Percentiles rank a stretch among this genome's conserved stretches.
Evolutionary conservation across 2,888 invertebrate species (phyloP).

Genomic region (Axea sp.): DNA sequence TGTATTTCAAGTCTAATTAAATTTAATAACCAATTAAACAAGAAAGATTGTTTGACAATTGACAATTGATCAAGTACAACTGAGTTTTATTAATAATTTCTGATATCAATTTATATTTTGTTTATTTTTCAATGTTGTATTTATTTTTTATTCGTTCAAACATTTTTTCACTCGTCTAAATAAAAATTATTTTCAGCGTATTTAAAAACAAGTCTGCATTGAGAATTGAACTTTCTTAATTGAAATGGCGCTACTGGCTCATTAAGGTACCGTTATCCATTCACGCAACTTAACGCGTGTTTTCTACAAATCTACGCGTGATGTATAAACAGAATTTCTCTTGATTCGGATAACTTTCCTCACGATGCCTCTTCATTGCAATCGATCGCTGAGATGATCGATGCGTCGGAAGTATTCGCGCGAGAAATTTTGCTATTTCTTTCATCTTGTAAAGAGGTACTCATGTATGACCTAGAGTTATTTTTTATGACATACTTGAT

Average conservation of each 20-base stretch:
- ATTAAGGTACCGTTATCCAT: slow-evolving; percentile 50
- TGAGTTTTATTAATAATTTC: too few species aligned
- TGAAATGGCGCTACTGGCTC: slow-evolving; percentile 38
- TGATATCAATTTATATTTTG: too few species aligned
- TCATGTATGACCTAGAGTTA: slow-evolving; percentile 41
- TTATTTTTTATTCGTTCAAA: too few species aligned
- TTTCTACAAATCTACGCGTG: slow-evolving; percentile 45
- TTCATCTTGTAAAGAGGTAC: slow-evolving; percentile 39
- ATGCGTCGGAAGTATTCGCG: slow-evolving; percentile 54
- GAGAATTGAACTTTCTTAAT: slow-evolving; percentile 46
- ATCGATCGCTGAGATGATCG: slow-evolving; percentile 66
- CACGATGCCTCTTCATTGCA: slow-evolving; percentile 46
- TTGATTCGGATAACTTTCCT: slow-evolving; percentile 50
- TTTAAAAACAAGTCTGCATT: slow-evolving; percentile 29
- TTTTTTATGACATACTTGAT: slow-evolving; percentile 38
- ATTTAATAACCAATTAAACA: too few species aligned
- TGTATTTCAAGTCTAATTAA: too few species aligned
- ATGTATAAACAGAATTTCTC: slow-evolving; percentile 47
- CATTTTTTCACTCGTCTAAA: slow-evolving; percentile 28
- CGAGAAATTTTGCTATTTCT: slow-evolving; percentile 44
- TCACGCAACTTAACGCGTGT: slow-evolving; percentile 51
- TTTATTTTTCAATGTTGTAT: too few species aligned
- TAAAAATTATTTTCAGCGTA: slow-evolving; percentile 29
- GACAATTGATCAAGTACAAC: too few species aligned
- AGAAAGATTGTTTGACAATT: too few species aligned